Conservation (phyloP, 92 coral and sea anemone species). For the Desmophyllum pertusum region DNA sequence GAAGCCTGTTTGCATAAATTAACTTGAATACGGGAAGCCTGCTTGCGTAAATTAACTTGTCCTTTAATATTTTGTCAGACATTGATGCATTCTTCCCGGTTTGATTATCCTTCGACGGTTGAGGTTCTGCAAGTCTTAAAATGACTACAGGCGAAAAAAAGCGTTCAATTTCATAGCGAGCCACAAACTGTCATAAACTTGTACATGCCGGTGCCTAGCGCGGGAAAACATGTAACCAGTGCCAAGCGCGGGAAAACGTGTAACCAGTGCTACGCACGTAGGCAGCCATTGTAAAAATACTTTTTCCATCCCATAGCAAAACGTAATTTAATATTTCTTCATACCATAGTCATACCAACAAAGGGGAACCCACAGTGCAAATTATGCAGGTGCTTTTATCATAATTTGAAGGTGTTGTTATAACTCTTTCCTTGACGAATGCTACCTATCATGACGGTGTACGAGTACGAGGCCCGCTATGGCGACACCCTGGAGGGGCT, state of each 20-base stretch:
- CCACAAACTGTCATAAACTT: not conserved
- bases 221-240: not conserved
- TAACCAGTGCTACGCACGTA: not conserved
- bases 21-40: too few species aligned
- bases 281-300: too few species aligned
- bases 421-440: conserved; percentile 66
- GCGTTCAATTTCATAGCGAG: not conserved
- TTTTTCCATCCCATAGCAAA: too few species aligned
- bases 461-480: conserved; percentile 88
- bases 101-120: not conserved
- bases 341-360: not conserved
- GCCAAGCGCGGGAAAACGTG: not conserved
- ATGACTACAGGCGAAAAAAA: not conserved
- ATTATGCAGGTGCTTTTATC: not conserved
- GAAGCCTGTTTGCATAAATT: too few species aligned
- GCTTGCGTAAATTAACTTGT: too few species aligned
- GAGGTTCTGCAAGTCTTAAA: not conserved
- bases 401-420: not conserved
- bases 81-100: not conserved
- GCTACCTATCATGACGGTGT: conserved; percentile 87
- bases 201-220: too few species aligned
- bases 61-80: not conserved
- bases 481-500: conserved; percentile 69
- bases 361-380: not conserved
- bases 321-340: too few species aligned